Evolutionary conservation across 2,797 vertebrate genomes (phyloP), one percentile per base, ranked within the genome.

Genomic region (Mico argentatus): DNA sequence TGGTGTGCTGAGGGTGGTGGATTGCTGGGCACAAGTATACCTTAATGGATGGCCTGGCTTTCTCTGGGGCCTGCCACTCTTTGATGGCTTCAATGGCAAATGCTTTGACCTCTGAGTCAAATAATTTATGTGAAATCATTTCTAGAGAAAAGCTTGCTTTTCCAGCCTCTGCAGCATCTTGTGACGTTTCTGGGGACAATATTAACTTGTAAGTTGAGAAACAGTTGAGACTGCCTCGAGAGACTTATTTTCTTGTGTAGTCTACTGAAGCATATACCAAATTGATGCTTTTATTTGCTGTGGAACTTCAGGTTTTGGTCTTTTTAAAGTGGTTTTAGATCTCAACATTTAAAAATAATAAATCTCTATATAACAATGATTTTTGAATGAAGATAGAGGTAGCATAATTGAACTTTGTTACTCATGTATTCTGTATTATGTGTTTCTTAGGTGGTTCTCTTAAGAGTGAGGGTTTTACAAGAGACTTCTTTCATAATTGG

Each of bases 11-110:
- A 1, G 39, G n/a, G 13, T 12, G 90, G 14, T n/a, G 93, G 80
- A 72, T 97, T 89, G 46, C 94, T 20, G 11, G 90, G 85, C 77
- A 92, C 76, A 97, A 86, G 27, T 55, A 41, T 44, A 13, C 70
- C 76, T 97, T 95, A 89, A 57, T 96, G 79, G 95, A 19, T 64
- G 76, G 27, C 59, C 96, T 97, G 97, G 95, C 73, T 46, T 48
- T 50, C 70, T 64, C n/a, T n/a, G 59, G 1, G 52, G 81, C 41
- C 75, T 96, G 48, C 52, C 39, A 39, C 83, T 84, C 57, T 81
- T 44, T 87, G 88, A 88, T 41, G 82, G 41, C 22, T 95, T 97
- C 77, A 86, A 0, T 94, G 19, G 92, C 96, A 97, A 98, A 87
- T 96, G 81, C 89, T 91, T 88, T 76, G 30, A 59, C 85, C 88